These are phyloP conservation scores for Sycophaga agraensis DNA, from an alignment of 1,140 invertebrate species.

Conservation along the genomic window DNA sequence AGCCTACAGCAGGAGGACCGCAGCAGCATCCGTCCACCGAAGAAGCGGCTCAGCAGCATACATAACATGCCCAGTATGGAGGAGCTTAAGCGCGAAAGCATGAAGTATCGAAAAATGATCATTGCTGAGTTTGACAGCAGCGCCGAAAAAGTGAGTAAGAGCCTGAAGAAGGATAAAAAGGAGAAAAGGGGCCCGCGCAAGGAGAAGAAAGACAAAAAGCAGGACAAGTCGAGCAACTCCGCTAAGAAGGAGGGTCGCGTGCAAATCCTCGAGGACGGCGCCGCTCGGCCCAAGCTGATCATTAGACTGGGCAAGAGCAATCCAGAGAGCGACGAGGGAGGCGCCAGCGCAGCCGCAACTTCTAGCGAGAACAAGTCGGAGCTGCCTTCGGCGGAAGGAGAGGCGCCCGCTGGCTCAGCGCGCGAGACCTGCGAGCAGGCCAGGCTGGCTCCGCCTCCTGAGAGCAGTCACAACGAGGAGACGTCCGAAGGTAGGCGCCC, in stretches of 20 bases:
- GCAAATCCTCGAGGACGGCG: slow-evolving; percentile 63
- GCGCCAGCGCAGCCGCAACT: slow-evolving; percentile 13
- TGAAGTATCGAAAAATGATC: slow-evolving; percentile 82
- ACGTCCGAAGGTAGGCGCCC: too few relatives aligned
- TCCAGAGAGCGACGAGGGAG: slow-evolving; percentile 9
- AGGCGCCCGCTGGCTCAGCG: background rate
- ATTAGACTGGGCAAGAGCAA: slow-evolving; percentile 62
- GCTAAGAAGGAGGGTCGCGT: slow-evolving; percentile 67
- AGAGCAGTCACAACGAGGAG: background rate
- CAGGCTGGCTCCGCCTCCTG: background rate
- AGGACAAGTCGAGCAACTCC: too few relatives aligned
- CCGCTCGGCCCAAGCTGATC: slow-evolving; percentile 69
- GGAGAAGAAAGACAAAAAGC: slow-evolving; percentile 40
- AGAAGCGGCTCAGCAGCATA: slow-evolving; percentile 75
- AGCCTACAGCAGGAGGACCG: slow-evolving; percentile 54
- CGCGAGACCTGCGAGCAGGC: background rate
- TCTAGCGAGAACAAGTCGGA: slow-evolving; percentile 36
- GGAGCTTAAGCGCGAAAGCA: slow-evolving; percentile 78
- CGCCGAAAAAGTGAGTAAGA: slow-evolving; percentile 57
- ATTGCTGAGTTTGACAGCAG: slow-evolving; percentile 74
- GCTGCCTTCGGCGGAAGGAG: slow-evolving; percentile 17
- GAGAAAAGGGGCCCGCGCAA: slow-evolving; percentile 67
- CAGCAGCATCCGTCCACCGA: slow-evolving; percentile 65
- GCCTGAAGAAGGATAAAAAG: slow-evolving; percentile 62
- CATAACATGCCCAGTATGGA: slow-evolving; percentile 70